Evolutionary conservation across 2,797 vertebrate genomes (phyloP).

Genomic region (Staurois parvus): DNA sequence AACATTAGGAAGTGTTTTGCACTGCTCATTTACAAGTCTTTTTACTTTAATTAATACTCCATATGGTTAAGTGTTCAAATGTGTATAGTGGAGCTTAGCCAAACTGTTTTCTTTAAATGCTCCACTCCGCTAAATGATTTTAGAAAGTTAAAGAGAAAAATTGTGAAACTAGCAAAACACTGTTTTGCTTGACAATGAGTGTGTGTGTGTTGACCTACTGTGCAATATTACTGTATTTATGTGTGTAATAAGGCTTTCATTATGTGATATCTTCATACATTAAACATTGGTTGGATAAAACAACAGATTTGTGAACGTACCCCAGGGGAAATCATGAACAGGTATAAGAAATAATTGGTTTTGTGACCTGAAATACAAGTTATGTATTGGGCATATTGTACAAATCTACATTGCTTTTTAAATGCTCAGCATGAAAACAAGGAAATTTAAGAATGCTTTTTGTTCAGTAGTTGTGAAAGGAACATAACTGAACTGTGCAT

Average conservation of each 20-base stretch:
- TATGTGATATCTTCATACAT: slow-evolving; percentile 55
- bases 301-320: slow-evolving; percentile 31
- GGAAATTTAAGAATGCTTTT: background rate
- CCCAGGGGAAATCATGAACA: slow-evolving; percentile 52
- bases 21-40: slow-evolving; percentile 54
- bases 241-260: slow-evolving; percentile 39
- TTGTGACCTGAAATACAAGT: slow-evolving; percentile 58
- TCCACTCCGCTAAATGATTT: slow-evolving; percentile 24
- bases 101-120: slow-evolving; percentile 43
- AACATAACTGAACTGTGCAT: too few species aligned
- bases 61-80: slow-evolving; percentile 54
- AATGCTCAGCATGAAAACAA: slow-evolving; percentile 5
- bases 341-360: slow-evolving; percentile 58
- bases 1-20: slow-evolving; percentile 35
- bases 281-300: slow-evolving; percentile 48
- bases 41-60: slow-evolving; percentile 59
- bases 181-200: slow-evolving; percentile 14
- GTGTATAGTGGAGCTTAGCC: slow-evolving; percentile 48
- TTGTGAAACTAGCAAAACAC: slow-evolving; percentile 9
- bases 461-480: background rate
- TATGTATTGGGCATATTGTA: slow-evolving; percentile 40
- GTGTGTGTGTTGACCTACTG: slow-evolving; percentile 26
- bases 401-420: slow-evolving; percentile 29
- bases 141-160: slow-evolving; percentile 41
- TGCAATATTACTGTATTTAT: slow-evolving; percentile 36